Base-by-base conservation (phyloP, 2,113 vertebrate genomes). In the Cochlearius cochlearius region DNA sequence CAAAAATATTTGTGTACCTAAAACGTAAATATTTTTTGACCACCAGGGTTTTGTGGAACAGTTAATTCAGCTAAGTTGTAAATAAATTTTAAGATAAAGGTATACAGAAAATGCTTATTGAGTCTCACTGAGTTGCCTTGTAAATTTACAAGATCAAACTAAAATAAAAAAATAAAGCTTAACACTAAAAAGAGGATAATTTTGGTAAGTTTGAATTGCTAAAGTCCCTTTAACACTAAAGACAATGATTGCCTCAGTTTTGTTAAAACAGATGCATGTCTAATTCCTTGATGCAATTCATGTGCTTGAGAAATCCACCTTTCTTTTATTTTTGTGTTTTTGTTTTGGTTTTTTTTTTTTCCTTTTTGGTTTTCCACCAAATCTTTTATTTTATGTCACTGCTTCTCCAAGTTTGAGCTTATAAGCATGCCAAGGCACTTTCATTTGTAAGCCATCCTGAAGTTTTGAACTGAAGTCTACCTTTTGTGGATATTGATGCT, bases 151-250 rank as follows among this genome's bases (percentile, higher is more conserved):
- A 96, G 68, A 92, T 94, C 89, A 94, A 94, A 95, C 94, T 97
- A 88, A 98, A 98, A 96, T 62, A 98, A 86, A 86, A 64, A 97
- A 97, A 97, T 97, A 98, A 98, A 96, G 62, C 83, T 96, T 97
- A 98, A 93, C 91, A 95, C 90, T 98, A 98, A 98, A 98, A 97
- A 98, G 96, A 94, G 69, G 93, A 97, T 98, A 98, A 98, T 96
- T 98, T 91, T 81, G 69, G 50, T 98, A 97, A 97, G 92, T 97
- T 95, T 94, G 77, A 97, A 94, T 68, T 90, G 36, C 95, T 98
- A 98, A 98, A 98, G 98, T 98, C 98, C 98, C 98, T 98, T 98
- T 98, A 98, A 98, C 98, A 97, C 80, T 97, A 96, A 98, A 96
- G 89, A 98, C 25, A 88, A 90, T 94, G 86, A 96, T 74, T 96